Evolutionary conservation across 2,113 vertebrate species (phyloP), one percentile per base, ranked within the genome.

Genomic region (Pterocles gutturalis): DNA sequence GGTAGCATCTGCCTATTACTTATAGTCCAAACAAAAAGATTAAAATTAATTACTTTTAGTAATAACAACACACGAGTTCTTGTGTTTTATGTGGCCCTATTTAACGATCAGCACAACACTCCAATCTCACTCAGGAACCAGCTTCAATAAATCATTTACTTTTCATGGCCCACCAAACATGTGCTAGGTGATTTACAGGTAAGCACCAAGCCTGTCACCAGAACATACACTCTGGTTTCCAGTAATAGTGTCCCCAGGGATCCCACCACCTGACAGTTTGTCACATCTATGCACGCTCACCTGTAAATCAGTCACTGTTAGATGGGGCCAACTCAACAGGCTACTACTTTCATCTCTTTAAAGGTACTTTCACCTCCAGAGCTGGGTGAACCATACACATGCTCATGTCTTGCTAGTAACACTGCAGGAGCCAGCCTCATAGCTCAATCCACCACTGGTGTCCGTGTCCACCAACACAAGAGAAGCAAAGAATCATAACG

Each of bases 321-420:
- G 3, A 9, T 13, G 41, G 25, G 8, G 19, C 6, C 31, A 53
- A 12, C 4, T 29, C 55, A 43, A 1, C 1, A 4, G 17, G 7
- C 36, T 77, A 17, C 88, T 66, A 3, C 71, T 80, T 16, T 38
- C 58, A 70, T 54, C 54, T 46, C 71, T 19, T 14, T 58, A 36
- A 77, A 83, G 13, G 26, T 0, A 24, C 38, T n/a, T 57, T 14
- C 55, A 73, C 67, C 76, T 81, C 34, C 43, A 26, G 36, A 77
- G 58, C 49, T 28, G 18, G 5, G 26, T 9, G 54, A 65, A 29
- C 17, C 9, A 33, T 4, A 41, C 26, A 4, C 0, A 0, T 3
- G 4, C 33, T 64, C 5, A 0, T 0, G 0, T 25, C 77, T 78
- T 9, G 2, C 29, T 31, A 53, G 33, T 2, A 22, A 58, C 16